Evolutionary conservation across 64 coral and sea anemone species (phyloP), one percentile per base, ranked within the genome.

Genomic region (Montipora cactus): DNA sequence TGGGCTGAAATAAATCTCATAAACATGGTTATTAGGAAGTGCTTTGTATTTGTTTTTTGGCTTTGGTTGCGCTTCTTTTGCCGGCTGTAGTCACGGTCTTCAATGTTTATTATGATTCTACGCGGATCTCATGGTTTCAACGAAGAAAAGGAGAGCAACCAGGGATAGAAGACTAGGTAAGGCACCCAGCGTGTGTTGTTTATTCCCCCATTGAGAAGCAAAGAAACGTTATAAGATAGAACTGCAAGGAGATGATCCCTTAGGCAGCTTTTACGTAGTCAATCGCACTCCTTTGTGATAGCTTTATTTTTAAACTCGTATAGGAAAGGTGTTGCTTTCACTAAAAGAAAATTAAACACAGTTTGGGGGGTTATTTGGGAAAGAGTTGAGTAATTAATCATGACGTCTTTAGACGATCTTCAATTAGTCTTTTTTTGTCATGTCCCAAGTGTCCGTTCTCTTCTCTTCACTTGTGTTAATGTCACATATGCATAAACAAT

Each of bases 21-120:
- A 72, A 86, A 19, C 46, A 72, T 66, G 82, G 46, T 71, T 72
- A 86, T 86, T 71, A 86, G 62, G 67, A 44, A n/a, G 50, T 72
- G 11, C 47, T 86, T 84, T 84, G 37, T 84, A 44, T 15, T 8
- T 72, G 15, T 50, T 72, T 45, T 67, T 23, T 50, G 45, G 70
- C 37, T 14, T 46, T 86, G 16, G 5, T 5, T 71, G 44, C 47
- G 8, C 14, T 48, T 3, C 45, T 49, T 50, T 21, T 66, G 37
- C 13, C 5, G 47, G 82, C 47, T 72, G 66, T 86, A 44, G 49
- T 86, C n/a, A 70, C 19, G 37, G 37, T 37, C 37, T 37, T 37
- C 37, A 37, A 51, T 86, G 46, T 86, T 86, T 86, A 86, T 22
- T n/a, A 18, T n/a, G 46, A n/a, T 11, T 44, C 9, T 16, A 86